Percentiles rank a stretch among this genome's conserved stretches.
Conservation (phyloP, 2,797 vertebrate genomes). For the Macrochelys suwanniensis region DNA sequence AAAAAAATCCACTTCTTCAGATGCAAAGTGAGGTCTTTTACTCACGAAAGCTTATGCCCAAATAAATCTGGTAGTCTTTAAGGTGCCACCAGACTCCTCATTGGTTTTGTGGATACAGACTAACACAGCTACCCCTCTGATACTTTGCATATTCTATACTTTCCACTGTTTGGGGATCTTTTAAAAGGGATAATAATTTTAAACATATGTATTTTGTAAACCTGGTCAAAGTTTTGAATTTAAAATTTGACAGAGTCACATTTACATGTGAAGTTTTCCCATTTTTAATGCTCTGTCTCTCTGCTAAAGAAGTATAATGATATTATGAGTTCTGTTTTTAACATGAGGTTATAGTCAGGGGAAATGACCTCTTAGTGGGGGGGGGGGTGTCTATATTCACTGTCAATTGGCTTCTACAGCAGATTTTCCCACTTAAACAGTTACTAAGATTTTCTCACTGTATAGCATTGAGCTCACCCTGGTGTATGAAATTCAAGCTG, state of each 20-base stretch:
- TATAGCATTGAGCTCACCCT: conserved; percentile 20
- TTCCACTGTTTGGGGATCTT: background rate
- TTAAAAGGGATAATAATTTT: background rate
- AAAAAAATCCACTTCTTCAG: too few species aligned
- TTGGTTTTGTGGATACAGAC: too few species aligned
- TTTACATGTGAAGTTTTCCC: conserved; percentile 8
- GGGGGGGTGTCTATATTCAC: background rate
- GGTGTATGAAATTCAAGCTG: conserved; percentile 59
- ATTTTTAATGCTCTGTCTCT: conserved; percentile 11
- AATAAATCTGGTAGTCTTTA: too few species aligned
- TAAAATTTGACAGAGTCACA: background rate
- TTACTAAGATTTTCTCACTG: background rate
- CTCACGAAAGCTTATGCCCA: too few species aligned
- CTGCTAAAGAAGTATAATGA: background rate
- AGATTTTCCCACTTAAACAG: conserved; percentile 8
- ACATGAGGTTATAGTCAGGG: background rate
- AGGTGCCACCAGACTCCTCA: too few species aligned
- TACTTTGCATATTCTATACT: background rate
- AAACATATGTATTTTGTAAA: background rate
- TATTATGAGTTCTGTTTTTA: background rate
- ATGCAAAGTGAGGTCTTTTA: too few species aligned
- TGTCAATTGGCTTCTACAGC: background rate
- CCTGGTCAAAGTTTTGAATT: conserved; percentile 16
- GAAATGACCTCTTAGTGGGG: background rate
- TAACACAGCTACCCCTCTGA: too few species aligned